Conservation (phyloP, 2,113 vertebrate genomes). For the Fukomys damarensis region DNA sequence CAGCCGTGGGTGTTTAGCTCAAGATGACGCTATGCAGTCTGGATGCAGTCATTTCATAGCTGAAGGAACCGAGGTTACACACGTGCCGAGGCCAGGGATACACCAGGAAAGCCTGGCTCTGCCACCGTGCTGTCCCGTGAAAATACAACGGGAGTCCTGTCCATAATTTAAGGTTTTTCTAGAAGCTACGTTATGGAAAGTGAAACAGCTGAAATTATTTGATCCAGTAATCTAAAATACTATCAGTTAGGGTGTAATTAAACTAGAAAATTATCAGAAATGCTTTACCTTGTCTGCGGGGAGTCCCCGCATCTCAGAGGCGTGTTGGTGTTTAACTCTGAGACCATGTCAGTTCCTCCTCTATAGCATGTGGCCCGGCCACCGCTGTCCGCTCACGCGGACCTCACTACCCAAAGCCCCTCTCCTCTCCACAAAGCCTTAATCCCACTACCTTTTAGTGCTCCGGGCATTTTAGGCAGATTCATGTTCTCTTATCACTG, state of each 20-base stretch:
- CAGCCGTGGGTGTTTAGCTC: background rate
- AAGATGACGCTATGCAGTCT: background rate
- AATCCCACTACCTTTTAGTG: background rate
- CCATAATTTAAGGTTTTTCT: background rate
- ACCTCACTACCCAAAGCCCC: background rate
- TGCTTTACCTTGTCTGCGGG: background rate
- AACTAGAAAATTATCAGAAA: background rate
- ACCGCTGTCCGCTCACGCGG: fast-evolving
- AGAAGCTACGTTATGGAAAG: background rate
- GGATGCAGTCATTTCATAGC: background rate
- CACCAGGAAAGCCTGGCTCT: background rate
- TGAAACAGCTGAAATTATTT: background rate
- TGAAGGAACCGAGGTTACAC: background rate
- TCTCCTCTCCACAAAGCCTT: background rate
- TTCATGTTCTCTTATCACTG: background rate
- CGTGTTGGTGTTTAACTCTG: background rate
- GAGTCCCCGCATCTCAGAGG: background rate
- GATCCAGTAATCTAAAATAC: background rate
- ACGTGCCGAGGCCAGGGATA: background rate
- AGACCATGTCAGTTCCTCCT: background rate
- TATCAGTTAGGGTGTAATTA: background rate
- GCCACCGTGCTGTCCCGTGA: background rate
- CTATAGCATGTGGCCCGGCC: background rate
- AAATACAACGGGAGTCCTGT: background rate
- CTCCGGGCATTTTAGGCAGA: background rate